Percentiles rank a stretch among this genome's conserved stretches.
These are phyloP conservation scores for Hybognathus amarus DNA, from an alignment of 2,797 vertebrate species.

Conservation along the genomic window DNA sequence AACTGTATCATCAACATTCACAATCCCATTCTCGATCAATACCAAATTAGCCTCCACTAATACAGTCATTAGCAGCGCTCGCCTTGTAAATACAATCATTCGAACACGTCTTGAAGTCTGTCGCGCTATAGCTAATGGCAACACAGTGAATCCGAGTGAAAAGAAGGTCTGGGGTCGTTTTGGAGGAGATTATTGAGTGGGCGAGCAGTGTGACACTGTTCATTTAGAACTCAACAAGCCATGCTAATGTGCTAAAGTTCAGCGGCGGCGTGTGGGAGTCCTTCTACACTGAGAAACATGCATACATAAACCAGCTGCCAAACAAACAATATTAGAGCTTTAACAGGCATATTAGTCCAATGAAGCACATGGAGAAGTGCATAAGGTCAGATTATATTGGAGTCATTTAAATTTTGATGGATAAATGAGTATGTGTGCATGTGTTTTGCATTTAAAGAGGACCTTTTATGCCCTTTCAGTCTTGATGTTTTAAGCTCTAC, in stretches of 20 bases:
- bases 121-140: neutral
- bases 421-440: neutral
- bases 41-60: neutral
- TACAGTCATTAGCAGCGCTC: neutral
- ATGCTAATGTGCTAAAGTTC: slow-evolving; percentile 60
- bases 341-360: neutral
- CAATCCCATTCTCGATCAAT: neutral
- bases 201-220: slow-evolving; percentile 61
- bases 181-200: slow-evolving; percentile 20
- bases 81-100: neutral
- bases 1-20: slow-evolving; percentile 5
- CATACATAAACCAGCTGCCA: neutral
- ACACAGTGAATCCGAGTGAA: slow-evolving; percentile 24
- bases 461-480: neutral
- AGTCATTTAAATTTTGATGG: neutral
- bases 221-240: slow-evolving; percentile 65
- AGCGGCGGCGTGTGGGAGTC: slow-evolving; percentile 43
- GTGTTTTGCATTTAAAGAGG: neutral
- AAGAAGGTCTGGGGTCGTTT: slow-evolving; percentile 38
- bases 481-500: neutral
- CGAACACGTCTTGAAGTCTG: neutral
- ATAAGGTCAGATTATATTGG: neutral
- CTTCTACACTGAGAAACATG: neutral
- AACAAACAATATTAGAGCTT: neutral
- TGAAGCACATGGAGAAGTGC: neutral